Conservation (phyloP, 2,797 vertebrate species). For the Dicrostonyx torquatus region DNA sequence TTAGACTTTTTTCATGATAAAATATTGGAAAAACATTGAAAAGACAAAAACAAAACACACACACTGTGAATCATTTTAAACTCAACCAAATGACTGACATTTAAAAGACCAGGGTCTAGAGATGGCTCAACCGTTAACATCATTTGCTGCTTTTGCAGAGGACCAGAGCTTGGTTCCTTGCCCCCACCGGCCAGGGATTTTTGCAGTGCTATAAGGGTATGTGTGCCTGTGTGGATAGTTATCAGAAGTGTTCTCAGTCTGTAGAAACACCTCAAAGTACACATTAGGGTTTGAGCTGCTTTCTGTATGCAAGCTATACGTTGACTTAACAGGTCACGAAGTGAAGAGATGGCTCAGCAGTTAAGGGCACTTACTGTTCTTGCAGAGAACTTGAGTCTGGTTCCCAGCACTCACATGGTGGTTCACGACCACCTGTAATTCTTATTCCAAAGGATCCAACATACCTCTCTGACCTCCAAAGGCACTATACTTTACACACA, state of each 20-base stretch:
- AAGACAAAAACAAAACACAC: not conserved
- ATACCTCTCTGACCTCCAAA: not conserved
- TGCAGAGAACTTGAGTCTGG: not conserved
- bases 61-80: not conserved
- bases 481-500: no score
- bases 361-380: not conserved
- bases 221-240: not conserved
- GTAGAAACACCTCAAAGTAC: not conserved
- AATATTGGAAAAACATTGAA: not conserved
- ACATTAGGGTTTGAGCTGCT: not conserved
- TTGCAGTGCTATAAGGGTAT: no score
- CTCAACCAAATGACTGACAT: not conserved
- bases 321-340: not conserved
- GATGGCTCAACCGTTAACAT: not conserved
- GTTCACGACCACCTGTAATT: not conserved
- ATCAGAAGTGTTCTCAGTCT: not conserved
- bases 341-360: not conserved
- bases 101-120: not conserved
- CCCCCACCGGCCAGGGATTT: not conserved
- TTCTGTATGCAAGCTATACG: not conserved
- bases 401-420: not conserved
- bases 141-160: not conserved
- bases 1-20: slow-evolving; percentile 13
- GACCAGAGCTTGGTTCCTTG: not conserved
- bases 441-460: not conserved